These are phyloP conservation scores for Netelia virgata DNA, from an alignment of 2,888 invertebrate species.

Conservation along the genomic window DNA sequence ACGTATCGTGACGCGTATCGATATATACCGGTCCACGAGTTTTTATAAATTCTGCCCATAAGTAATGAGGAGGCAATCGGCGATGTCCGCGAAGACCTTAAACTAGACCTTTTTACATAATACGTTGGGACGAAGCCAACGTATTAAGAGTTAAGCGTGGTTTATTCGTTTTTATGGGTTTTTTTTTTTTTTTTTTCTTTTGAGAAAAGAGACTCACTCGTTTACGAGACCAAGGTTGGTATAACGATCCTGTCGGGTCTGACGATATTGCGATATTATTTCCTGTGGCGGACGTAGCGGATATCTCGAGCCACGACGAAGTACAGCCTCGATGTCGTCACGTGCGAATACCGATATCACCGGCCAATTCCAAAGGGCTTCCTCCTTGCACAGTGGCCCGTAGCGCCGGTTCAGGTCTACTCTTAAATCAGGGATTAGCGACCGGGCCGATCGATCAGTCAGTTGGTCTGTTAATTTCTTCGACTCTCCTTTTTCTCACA, in stretches of 20 bases:
- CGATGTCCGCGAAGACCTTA: constrained; percentile 58
- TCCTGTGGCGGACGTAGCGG: constrained; percentile 94
- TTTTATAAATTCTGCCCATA: not conserved
- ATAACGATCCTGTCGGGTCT: constrained; percentile 91
- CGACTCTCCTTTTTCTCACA: constrained; percentile 45
- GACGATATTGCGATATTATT: constrained; percentile 91
- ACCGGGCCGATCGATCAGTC: constrained; percentile 74
- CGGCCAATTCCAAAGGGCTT: constrained; percentile 90
- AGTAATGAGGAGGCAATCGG: not conserved
- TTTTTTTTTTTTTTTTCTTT: not conserved
- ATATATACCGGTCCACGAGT: too few relatives aligned
- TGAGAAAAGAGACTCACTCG: constrained; percentile 88
- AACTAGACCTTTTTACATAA: constrained; percentile 69
- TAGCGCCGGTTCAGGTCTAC: constrained; percentile 86
- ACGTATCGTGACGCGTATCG: too few relatives aligned
- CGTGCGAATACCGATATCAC: constrained; percentile 91
- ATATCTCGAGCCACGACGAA: constrained; percentile 90
- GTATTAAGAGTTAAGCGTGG: constrained; percentile 21
- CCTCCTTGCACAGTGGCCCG: constrained; percentile 92
- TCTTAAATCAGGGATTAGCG: constrained; percentile 81
- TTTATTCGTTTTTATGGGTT: not conserved
- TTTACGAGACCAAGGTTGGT: constrained; percentile 93
- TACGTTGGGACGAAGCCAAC: constrained; percentile 10
- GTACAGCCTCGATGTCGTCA: constrained; percentile 90
- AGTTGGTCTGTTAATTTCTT: constrained; percentile 63